phyloP scores from a whole-genome alignment of 2,797 vertebrate genomes.

The Spizella passerina region DNA sequence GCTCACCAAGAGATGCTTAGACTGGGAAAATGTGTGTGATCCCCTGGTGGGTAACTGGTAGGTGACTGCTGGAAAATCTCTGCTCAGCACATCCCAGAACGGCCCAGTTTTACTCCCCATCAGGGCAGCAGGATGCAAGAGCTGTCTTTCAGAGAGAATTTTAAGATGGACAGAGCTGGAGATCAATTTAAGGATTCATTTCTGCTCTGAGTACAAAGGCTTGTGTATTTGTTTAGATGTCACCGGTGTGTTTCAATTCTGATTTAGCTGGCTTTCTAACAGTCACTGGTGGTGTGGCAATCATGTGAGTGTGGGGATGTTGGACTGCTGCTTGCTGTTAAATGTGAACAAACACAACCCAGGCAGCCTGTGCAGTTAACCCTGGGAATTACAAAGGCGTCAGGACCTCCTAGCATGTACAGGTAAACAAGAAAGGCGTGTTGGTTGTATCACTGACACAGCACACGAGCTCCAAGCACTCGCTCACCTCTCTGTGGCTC shows the following conservation, averaged over 20 bases:
- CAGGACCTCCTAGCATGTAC: not conserved
- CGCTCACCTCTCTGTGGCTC: not conserved
- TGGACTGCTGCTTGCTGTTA: not conserved
- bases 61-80: not conserved
- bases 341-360: not conserved
- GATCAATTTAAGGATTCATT: not conserved
- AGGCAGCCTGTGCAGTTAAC: not conserved
- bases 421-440: not conserved
- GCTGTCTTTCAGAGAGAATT: not conserved
- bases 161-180: not conserved
- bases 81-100: not conserved
- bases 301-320: rapidly evolving
- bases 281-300: not conserved
- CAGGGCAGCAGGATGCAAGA: not conserved
- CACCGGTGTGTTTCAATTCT: not conserved
- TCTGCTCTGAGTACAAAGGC: not conserved
- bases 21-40: not conserved
- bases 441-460: not conserved
- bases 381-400: not conserved
- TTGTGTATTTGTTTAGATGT: not conserved
- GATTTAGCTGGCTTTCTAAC: not conserved
- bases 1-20: not conserved
- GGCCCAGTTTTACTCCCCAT: not conserved
- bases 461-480: not conserved
- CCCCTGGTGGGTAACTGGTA: not conserved